Base-by-base conservation (phyloP, 2,113 vertebrate species). In the Empidonax traillii region DNA sequence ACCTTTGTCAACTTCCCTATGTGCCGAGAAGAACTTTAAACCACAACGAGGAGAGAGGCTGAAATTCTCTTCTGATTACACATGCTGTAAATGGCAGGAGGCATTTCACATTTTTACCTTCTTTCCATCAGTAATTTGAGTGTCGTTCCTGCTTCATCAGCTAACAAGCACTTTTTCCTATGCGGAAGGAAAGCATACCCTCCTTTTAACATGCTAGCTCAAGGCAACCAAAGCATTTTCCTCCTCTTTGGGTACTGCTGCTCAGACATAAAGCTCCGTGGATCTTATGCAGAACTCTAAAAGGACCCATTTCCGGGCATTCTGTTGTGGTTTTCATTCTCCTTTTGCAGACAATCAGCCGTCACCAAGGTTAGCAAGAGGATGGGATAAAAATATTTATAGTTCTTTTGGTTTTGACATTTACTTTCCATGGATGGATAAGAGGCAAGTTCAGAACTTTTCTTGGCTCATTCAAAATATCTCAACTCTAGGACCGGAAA, bases 1-100 rank as follows among this genome's bases (percentile, higher is more conserved):
- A 99, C 99, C 84, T 99, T 99, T 59, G 99, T 99, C 98, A 99
- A 99, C 98, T 97, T 99, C 94, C 99, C 99, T 91, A 99, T 99
- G 99, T 99, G 99, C 98, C 97, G 96, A 84, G 99, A 99, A 94
- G 98, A 98, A 15, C 98, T 99, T 93, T 98, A 98, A 97, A 78
- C 43, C 5, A 61, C 89, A 85, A 21, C 12, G 18, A 66, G 72
- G 82, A 85, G 35, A 78, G 27, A 87, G 31, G 58, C 73, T 90
- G 89, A 87, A 71, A 75, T 83, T 87, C 68, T 87, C 68, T 73
- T 91, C 66, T 82, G 86, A 79, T 90, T 52, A 78, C 55, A 59
- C 30, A 24, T 58, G 92, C 92, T 96, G 67, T 94, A 96, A 95
- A 92, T 77, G 76, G 90, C 87, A 65, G 74, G 96, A 79, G 90